Percentiles rank a stretch among this genome's conserved stretches.
phyloP scores from a whole-genome alignment of 2,113 vertebrate species.

The Tetraodon nigroviridis region DNA sequence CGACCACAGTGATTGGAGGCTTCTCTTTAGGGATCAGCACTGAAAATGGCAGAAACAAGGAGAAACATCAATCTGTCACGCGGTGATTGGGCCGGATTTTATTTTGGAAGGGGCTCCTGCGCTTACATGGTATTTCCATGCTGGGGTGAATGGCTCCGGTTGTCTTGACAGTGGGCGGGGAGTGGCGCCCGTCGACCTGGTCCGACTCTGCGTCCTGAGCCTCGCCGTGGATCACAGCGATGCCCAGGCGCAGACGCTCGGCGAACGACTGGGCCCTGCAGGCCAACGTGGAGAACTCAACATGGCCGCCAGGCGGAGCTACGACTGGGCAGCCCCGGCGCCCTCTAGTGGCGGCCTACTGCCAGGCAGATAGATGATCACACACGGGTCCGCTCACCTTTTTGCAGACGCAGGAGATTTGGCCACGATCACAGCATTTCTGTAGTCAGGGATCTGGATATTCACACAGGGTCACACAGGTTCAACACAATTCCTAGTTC shows the following conservation, averaged over 20 bases:
- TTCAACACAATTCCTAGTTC: too few species aligned
- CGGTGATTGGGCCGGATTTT: background rate
- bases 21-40: constrained; percentile 99
- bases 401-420: constrained; percentile 96
- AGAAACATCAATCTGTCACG: background rate
- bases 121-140: constrained; percentile 91
- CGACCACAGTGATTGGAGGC: constrained; percentile 94
- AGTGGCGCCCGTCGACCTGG: constrained; percentile 94
- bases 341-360: background rate
- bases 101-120: constrained; percentile 67
- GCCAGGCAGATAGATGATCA: too few species aligned
- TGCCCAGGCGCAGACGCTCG: constrained; percentile 87
- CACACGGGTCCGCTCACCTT: constrained; percentile 73
- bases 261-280: constrained; percentile 93
- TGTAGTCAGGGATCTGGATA: constrained; percentile 90
- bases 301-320: too few species aligned
- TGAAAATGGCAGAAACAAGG: constrained; percentile 45
- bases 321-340: too few species aligned
- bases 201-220: constrained; percentile 93
- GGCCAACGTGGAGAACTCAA: background rate
- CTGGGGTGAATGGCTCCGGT: constrained; percentile 90
- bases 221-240: constrained; percentile 94
- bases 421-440: constrained; percentile 96
- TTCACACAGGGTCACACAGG: too few species aligned
- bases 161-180: constrained; percentile 87